phyloP scores from a whole-genome alignment of 2,797 vertebrate species.

The Gambelia wislizenii region DNA sequence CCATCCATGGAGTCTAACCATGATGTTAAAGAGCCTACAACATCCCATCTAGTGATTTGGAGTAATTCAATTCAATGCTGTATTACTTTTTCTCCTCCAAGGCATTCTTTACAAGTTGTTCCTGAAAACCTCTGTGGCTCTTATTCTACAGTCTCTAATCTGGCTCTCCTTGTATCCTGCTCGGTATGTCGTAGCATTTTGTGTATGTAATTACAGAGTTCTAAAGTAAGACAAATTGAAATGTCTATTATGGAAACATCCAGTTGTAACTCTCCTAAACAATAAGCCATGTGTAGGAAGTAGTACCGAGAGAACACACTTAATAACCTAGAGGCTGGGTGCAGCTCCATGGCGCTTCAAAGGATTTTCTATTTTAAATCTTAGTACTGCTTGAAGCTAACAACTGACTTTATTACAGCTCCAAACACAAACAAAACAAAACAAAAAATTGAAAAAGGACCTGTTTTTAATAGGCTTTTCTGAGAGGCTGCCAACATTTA shows the following conservation, averaged over 20 bases:
- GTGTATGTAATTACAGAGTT: slow-evolving; percentile 30
- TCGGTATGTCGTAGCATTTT: slow-evolving; percentile 20
- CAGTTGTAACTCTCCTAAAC: slow-evolving; percentile 62
- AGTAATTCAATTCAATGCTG: background rate
- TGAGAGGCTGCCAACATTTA: slow-evolving; percentile 52
- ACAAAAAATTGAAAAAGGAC: slow-evolving; percentile 22
- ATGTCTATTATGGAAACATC: slow-evolving; percentile 59
- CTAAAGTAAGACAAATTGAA: slow-evolving; percentile 55
- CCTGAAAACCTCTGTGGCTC: slow-evolving; percentile 24
- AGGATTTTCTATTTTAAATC: slow-evolving; percentile 69
- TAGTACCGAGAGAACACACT: slow-evolving; percentile 62
- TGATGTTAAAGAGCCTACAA: background rate
- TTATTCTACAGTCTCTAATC: slow-evolving; percentile 18
- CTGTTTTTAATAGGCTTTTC: slow-evolving; percentile 59
- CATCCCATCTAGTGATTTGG: background rate
- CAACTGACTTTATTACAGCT: slow-evolving; percentile 67
- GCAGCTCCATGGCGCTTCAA: slow-evolving; percentile 66
- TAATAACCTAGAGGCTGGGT: slow-evolving; percentile 71
- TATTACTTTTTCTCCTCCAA: background rate
- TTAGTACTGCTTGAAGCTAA: slow-evolving; percentile 65
- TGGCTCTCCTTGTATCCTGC: background rate
- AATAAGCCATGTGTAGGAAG: slow-evolving; percentile 66
- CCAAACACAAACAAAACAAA: slow-evolving; percentile 45
- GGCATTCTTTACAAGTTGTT: slow-evolving; percentile 28
- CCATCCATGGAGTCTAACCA: no score